Evolutionary conservation across 2,113 vertebrate species (phyloP).

Genomic region (Trematomus loennbergii): DNA sequence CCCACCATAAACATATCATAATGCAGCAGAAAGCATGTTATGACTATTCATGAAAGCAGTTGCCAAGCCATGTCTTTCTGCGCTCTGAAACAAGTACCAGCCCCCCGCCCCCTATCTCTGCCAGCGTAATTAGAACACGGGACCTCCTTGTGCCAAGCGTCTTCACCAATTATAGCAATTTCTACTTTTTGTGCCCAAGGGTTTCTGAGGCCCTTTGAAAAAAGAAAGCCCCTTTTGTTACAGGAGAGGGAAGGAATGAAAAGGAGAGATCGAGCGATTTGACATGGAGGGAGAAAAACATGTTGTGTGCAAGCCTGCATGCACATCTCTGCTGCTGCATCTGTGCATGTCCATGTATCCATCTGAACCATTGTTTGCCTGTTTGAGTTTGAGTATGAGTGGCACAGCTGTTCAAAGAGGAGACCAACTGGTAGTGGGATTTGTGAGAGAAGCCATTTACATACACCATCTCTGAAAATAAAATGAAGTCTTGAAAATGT

Average conservation of each 20-base stretch:
- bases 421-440: constrained; percentile 69
- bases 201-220: constrained; percentile 57
- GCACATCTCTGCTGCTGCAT: constrained; percentile 24
- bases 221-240: constrained; percentile 52
- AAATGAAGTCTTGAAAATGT: constrained; percentile 29
- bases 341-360: constrained; percentile 48
- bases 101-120: constrained; percentile 21
- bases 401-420: constrained; percentile 77
- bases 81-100: constrained; percentile 35
- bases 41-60: constrained; percentile 47
- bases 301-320: constrained; percentile 20
- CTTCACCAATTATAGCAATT: constrained; percentile 60
- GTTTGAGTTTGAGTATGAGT: constrained; percentile 54
- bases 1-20: constrained; percentile 41
- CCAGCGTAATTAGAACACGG: constrained; percentile 47
- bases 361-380: constrained; percentile 64
- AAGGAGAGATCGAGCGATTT: constrained; percentile 11
- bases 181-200: constrained; percentile 53
- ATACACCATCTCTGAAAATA: constrained; percentile 27
- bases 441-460: constrained; percentile 55
- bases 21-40: constrained; percentile 30
- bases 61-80: constrained; percentile 22
- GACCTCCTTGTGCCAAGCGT: constrained; percentile 54
- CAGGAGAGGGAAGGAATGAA: constrained; percentile 17
- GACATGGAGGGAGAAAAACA: constrained; percentile 14